Evolutionary conservation across 2,888 invertebrate species (phyloP).

Genomic region (Criorhina ranunculi): DNA sequence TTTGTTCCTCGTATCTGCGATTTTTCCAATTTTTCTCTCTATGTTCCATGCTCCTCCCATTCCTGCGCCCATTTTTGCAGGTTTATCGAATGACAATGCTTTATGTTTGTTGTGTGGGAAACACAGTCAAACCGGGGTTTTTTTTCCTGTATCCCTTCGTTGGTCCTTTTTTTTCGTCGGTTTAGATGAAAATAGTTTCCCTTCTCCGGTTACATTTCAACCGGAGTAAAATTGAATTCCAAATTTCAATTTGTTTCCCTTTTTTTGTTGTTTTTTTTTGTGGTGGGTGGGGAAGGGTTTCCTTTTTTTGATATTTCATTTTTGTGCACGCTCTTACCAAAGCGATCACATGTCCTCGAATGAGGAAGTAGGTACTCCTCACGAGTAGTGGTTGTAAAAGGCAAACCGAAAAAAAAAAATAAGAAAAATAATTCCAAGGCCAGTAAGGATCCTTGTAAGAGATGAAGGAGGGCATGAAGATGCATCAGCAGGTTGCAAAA

Average conservation of each 20-base stretch:
- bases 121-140: conserved; percentile 12
- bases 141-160: background rate
- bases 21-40: conserved; percentile 38
- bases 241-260: conserved; percentile 71
- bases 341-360: conserved; percentile 37
- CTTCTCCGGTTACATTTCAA: conserved; percentile 67
- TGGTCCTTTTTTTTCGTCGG: conserved; percentile 12
- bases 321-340: conserved; percentile 10
- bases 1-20: conserved; percentile 55
- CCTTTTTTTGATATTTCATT: conserved; percentile 50
- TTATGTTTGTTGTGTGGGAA: too few species aligned
- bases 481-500: conserved; percentile 11
- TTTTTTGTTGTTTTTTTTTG: conserved; percentile 18
- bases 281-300: conserved; percentile 6
- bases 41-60: background rate
- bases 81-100: conserved; percentile 63
- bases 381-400: conserved; percentile 15
- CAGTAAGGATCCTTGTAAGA: conserved; percentile 21
- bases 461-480: conserved; percentile 3
- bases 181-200: conserved; percentile 64
- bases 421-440: conserved; percentile 47
- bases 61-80: conserved; percentile 6
- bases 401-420: conserved; percentile 9
- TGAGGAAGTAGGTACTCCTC: background rate
- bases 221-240: conserved; percentile 70